Percentiles rank a stretch among this genome's conserved stretches.
Evolutionary conservation across 2,113 vertebrate species (phyloP).

Genomic region (Diglossa brunneiventris): DNA sequence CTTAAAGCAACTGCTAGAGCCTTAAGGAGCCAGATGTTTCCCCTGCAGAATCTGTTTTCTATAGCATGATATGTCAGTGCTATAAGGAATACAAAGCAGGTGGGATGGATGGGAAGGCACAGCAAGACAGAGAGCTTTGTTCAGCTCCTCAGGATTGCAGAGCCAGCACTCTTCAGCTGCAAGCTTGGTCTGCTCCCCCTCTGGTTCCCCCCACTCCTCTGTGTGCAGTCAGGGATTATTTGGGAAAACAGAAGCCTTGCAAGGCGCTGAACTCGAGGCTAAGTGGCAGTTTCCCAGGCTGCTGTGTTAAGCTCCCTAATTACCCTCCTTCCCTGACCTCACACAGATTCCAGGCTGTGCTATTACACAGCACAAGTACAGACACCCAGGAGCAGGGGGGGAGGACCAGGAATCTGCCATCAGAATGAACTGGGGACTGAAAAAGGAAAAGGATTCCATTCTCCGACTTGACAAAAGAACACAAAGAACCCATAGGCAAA

Average conservation of each 20-base stretch:
- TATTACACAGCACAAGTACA: rapidly evolving
- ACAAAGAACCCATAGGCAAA: background rate
- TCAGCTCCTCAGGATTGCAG: constrained; percentile 11
- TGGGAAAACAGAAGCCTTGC: background rate
- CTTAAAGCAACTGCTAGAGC: background rate
- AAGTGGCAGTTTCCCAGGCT: background rate
- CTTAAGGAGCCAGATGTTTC: constrained; percentile 30
- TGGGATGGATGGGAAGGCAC: constrained; percentile 19
- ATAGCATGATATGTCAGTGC: background rate
- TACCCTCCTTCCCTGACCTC: background rate
- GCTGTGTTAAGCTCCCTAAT: background rate
- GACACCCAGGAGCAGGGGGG: background rate
- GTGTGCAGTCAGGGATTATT: background rate
- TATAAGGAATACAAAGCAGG: constrained; percentile 30
- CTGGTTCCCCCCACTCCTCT: background rate
- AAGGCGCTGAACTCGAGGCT: background rate
- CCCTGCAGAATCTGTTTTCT: constrained; percentile 23
- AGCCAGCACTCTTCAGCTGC: constrained; percentile 14
- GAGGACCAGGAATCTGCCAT: background rate
- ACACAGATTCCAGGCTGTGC: background rate
- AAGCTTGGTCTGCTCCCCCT: background rate
- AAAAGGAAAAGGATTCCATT: background rate
- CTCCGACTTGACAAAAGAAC: background rate
- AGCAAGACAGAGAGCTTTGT: constrained; percentile 36
- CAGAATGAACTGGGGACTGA: background rate